Percentiles rank a stretch among this genome's conserved stretches.
Conservation (phyloP, 2,113 vertebrate genomes). For the Sylvia atricapilla region DNA sequence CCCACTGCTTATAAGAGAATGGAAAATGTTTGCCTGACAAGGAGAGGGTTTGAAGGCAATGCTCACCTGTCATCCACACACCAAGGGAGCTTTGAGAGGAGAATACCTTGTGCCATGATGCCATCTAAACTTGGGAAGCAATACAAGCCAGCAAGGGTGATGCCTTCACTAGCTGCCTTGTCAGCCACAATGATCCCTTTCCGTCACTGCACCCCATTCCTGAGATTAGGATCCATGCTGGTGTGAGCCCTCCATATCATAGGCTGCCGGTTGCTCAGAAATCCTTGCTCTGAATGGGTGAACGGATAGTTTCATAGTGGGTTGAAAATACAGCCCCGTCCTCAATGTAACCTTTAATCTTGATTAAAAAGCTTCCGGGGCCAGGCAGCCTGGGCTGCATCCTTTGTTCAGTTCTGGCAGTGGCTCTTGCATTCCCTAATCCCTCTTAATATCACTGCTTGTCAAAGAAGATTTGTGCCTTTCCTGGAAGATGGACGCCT, state of each 20-base stretch:
- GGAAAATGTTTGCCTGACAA: neutral
- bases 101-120: neutral
- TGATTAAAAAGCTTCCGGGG: conserved; percentile 8
- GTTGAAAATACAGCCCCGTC: neutral
- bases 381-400: neutral
- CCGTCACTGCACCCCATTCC: neutral
- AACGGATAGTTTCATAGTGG: fast-evolving
- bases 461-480: conserved; percentile 61
- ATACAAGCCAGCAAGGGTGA: neutral
- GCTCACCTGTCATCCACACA: fast-evolving
- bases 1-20: neutral
- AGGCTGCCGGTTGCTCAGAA: neutral
- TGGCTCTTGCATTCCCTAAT: conserved; percentile 36
- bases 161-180: neutral
- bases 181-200: neutral
- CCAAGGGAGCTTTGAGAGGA: neutral
- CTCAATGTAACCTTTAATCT: neutral
- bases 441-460: conserved; percentile 53
- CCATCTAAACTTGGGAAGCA: neutral
- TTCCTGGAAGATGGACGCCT: conserved; percentile 6
- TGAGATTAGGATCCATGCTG: neutral
- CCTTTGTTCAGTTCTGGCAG: neutral
- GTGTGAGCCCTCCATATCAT: neutral
- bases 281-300: neutral
- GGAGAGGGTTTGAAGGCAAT: neutral